Percentiles rank a stretch among this genome's conserved stretches.
Evolutionary conservation across 2,797 vertebrate genomes (phyloP).

Genomic region (Sebastes paucispinis): DNA sequence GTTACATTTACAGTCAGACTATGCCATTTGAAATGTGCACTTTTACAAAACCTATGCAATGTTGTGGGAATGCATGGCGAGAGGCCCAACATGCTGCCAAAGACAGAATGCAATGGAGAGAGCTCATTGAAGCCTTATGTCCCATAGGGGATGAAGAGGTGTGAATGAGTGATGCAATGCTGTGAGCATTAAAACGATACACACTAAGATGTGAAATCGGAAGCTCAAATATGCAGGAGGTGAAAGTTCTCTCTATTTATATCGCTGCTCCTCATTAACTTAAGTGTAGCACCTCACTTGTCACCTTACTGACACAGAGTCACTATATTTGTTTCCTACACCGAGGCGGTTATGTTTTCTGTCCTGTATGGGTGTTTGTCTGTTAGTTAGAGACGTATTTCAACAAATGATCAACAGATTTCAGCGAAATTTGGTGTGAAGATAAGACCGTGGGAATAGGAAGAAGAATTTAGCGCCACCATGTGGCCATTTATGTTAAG

Average conservation of each 20-base stretch:
- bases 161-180: too few relatives aligned
- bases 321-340: not conserved
- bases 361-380: not conserved
- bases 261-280: conserved; percentile 11
- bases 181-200: not conserved
- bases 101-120: too few relatives aligned
- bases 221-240: conserved; percentile 51
- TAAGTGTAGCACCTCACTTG: not conserved
- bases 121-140: too few relatives aligned
- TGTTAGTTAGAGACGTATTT: not conserved
- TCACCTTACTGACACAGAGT: not conserved
- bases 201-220: conserved; percentile 31
- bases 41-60: not conserved
- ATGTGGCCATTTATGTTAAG: not conserved
- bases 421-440: not conserved
- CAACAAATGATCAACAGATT: not conserved
- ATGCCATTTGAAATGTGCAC: not conserved
- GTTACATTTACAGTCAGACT: not conserved
- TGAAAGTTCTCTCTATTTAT: conserved; percentile 59
- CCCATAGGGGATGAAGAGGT: too few relatives aligned
- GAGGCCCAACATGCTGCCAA: too few relatives aligned
- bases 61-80: not conserved
- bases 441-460: not conserved
- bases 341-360: not conserved
- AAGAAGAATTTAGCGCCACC: not conserved